Conservation (phyloP, 1,140 invertebrate species). For the Probaryconus sp. region DNA sequence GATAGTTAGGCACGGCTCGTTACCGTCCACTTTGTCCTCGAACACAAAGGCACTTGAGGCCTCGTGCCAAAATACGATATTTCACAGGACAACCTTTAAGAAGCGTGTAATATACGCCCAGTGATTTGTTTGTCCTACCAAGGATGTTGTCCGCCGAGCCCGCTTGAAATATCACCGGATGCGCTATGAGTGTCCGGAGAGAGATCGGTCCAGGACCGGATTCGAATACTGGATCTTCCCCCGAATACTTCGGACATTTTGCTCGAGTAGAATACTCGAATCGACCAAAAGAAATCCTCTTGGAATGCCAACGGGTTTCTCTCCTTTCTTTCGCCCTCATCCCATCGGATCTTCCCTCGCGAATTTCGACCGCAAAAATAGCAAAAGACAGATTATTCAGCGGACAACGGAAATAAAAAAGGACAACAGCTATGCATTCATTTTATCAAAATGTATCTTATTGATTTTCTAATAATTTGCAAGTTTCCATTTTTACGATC, state of each 20-base stretch:
- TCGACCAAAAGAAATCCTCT: conserved; percentile 64
- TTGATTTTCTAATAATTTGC: no score
- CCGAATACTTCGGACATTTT: conserved; percentile 50
- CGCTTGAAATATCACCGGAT: conserved; percentile 69
- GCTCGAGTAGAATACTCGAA: conserved; percentile 59
- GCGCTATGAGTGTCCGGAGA: conserved; percentile 61
- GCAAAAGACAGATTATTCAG: no score
- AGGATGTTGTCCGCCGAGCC: conserved; percentile 55
- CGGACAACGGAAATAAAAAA: conserved; percentile 42
- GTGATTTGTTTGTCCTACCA: conserved; percentile 71
- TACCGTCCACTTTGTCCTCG: conserved; percentile 37
- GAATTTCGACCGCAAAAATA: conserved; percentile 55
- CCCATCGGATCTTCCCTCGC: conserved; percentile 56
- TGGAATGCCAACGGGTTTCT: conserved; percentile 63
- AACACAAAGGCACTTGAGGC: conserved; percentile 50
- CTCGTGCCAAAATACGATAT: conserved; percentile 73
- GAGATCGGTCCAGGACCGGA: conserved; percentile 60
- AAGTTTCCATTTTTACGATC: no score
- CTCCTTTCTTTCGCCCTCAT: conserved; percentile 39
- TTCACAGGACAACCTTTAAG: conserved; percentile 65
- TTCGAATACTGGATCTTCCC: conserved; percentile 62
- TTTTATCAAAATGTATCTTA: conserved; percentile 40
- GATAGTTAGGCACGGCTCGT: conserved; percentile 30
- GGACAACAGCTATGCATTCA: conserved; percentile 40
- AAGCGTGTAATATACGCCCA: conserved; percentile 70